Evolutionary conservation across 2,113 vertebrate genomes (phyloP).

Genomic region (Cricetomys ansorgei): DNA sequence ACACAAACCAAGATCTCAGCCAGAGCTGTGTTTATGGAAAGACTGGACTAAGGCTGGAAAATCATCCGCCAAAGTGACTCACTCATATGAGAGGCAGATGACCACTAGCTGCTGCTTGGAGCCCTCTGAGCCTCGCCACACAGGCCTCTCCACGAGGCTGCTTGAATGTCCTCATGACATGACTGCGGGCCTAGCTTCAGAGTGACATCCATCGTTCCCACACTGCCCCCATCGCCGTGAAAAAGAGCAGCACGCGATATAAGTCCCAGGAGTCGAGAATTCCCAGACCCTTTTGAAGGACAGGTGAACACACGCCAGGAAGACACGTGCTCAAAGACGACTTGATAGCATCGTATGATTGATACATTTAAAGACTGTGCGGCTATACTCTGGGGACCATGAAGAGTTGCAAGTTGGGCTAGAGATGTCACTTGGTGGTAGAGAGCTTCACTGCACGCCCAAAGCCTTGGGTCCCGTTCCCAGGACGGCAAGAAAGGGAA

Average conservation of each 20-base stretch:
- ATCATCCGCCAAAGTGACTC: neutral
- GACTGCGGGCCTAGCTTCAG: neutral
- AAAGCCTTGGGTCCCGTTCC: neutral
- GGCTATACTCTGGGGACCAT: accelerated
- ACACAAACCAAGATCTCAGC: neutral
- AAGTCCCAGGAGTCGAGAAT: neutral
- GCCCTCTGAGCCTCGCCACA: neutral
- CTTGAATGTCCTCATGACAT: neutral
- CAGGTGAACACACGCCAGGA: neutral
- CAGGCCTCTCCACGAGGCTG: neutral
- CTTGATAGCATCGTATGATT: neutral
- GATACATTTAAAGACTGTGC: neutral
- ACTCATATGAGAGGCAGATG: neutral
- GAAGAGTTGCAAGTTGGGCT: neutral
- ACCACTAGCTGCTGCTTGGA: neutral
- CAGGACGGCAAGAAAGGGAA: neutral
- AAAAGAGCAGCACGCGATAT: neutral
- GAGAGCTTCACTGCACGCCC: too few species aligned
- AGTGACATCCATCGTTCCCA: neutral
- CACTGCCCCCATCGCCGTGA: neutral
- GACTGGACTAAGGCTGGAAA: neutral
- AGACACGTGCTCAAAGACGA: neutral
- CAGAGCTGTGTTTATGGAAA: neutral
- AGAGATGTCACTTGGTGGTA: neutral
- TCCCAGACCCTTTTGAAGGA: neutral